These are phyloP conservation scores for Drosophila atripex DNA, from an alignment of 2,888 invertebrate species.

Conservation along the genomic window DNA sequence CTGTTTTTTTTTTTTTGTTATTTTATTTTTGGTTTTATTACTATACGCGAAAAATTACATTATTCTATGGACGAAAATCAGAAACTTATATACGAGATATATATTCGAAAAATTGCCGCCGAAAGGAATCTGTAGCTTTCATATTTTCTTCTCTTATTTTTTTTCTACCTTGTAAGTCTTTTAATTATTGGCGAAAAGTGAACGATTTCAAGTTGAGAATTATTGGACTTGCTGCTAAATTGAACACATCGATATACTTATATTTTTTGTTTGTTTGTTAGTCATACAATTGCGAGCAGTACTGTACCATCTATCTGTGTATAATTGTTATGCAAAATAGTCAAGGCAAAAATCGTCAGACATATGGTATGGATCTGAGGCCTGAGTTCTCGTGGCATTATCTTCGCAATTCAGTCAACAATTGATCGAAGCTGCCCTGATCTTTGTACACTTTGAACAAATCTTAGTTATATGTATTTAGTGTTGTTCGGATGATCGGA, in stretches of 20 bases:
- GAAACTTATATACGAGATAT: conserved; percentile 50
- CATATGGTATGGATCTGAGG: conserved; percentile 3
- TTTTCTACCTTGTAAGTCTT: conserved; percentile 5
- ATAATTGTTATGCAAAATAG: conserved; percentile 26
- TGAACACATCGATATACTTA: conserved; percentile 34
- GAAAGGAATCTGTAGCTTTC: conserved; percentile 12
- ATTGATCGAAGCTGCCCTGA: conserved; percentile 28
- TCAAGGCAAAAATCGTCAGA: conserved; percentile 10
- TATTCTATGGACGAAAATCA: conserved; percentile 72
- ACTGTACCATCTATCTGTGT: conserved; percentile 3
- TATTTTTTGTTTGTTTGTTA: not conserved
- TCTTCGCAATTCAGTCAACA: conserved; percentile 34
- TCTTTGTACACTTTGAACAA: conserved; percentile 34
- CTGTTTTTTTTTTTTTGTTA: not conserved
- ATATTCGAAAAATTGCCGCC: conserved; percentile 31
- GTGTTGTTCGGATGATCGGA: not conserved
- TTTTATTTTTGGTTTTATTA: conserved; percentile 26
- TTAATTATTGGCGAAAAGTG: conserved; percentile 15
- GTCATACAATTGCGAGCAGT: conserved; percentile 10
- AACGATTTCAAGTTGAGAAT: conserved; percentile 6
- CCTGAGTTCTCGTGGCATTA: conserved; percentile 9
- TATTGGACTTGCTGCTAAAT: conserved; percentile 22
- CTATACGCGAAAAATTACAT: conserved; percentile 54
- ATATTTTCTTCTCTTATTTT: conserved; percentile 2
- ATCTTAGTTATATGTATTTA: conserved; percentile 7